Evolutionary conservation across 2,797 vertebrate genomes (phyloP), one percentile per base, ranked within the genome.

Genomic region (Pyrocephalus nanus): DNA sequence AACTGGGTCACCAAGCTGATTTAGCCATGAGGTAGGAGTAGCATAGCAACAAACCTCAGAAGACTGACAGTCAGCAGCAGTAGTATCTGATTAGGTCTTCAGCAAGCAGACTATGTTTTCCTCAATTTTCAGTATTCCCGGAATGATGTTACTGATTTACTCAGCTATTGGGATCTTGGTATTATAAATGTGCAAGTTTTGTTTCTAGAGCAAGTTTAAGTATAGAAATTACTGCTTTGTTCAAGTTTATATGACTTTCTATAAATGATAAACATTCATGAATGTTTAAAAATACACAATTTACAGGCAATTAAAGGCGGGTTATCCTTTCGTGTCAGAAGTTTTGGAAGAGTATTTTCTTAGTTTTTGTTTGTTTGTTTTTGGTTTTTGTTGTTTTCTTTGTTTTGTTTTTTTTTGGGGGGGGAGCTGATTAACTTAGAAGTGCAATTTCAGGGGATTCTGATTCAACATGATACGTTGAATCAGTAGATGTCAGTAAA

Each of bases 1-100:
- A 97, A 96, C 95, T 97, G 91, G 95, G 96, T 96, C 96, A 96
- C 83, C 74, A 88, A 88, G 76, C 93, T 94, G 78, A 92, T 97
- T 95, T 96, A 96, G 95, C 94, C 90, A 91, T 21, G 30, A 95
- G 93, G 95, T 88, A 86, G 78, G 77, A 94, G 86, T 74, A 95
- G 66, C 95, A 85, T 77, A 97, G 92, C 91, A 96, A 90, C 79
- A 91, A 92, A 91, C 69, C 73, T 92, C 70, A 43, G 80, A 87
- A 86, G 72, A 87, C 15, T 96, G 94, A 96, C 94, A 96, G 57
- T 83, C 93, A 91, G 69, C 60, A 65, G n/a, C 9, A 4, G 38
- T 86, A 71, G 48, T 75, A 72, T 76, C 81, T 91, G 81, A 94
- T 88, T 66, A 90, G 82, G 19, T 65, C 75, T 92, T 78, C 67